Conservation (phyloP, 2,797 vertebrate species). For the Luscinia megarhynchos region DNA sequence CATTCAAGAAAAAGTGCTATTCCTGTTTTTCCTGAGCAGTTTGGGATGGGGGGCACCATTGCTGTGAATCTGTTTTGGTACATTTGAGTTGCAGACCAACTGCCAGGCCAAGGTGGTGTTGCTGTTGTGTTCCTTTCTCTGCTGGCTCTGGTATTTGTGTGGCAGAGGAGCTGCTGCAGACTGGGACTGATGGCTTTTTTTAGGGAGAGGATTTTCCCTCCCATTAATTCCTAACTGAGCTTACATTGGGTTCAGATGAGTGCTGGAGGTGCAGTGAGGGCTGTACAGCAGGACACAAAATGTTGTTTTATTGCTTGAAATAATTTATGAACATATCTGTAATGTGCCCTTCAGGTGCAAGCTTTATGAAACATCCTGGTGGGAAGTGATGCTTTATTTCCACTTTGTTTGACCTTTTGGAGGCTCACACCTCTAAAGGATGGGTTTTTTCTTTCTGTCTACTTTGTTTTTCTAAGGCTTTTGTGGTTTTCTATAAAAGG, state of each 20-base stretch:
- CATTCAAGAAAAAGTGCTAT: not conserved
- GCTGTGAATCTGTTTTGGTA: not conserved
- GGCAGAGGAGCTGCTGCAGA: not conserved
- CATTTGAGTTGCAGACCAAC: not conserved
- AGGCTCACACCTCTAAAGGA: not conserved
- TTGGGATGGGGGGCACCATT: fast-evolving
- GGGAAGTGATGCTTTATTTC: not conserved
- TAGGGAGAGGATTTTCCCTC: not conserved
- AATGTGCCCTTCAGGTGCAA: not conserved
- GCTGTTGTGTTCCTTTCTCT: not conserved
- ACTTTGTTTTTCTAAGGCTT: not conserved
- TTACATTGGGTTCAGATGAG: not conserved
- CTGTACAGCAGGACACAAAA: not conserved
- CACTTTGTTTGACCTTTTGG: not conserved
- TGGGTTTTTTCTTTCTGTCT: not conserved
- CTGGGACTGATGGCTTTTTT: not conserved
- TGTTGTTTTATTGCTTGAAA: not conserved
- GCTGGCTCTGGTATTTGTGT: not conserved
- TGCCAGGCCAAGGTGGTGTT: too few relatives aligned
- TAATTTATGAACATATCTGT: fast-evolving
- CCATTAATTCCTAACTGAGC: not conserved
- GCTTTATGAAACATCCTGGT: not conserved
- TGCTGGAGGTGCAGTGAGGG: not conserved
- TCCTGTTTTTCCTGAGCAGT: not conserved
- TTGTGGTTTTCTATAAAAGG: not conserved